Percentiles rank a stretch among this genome's conserved stretches.
These are phyloP conservation scores for Harpagifer antarcticus DNA, from an alignment of 2,797 vertebrate species.

Conservation along the genomic window DNA sequence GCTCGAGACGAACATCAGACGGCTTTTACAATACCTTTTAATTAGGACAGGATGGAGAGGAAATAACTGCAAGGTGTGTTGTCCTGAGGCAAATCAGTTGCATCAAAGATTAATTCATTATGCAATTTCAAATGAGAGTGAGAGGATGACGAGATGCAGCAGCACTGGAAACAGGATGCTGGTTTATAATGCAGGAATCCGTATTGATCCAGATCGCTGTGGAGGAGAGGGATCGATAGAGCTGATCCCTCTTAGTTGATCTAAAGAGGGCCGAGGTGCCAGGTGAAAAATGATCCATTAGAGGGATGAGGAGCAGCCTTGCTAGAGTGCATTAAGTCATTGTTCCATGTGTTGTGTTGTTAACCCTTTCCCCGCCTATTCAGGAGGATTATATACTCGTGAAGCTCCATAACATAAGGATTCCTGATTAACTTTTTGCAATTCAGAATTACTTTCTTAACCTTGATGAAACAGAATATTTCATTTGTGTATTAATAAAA, in stretches of 20 bases:
- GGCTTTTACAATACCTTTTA: constrained; percentile 44
- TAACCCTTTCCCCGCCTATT: constrained; percentile 38
- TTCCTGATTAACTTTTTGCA: background rate
- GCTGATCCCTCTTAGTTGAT: constrained; percentile 80
- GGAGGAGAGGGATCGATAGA: constrained; percentile 68
- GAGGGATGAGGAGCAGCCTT: constrained; percentile 67
- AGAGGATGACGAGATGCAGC: constrained; percentile 51
- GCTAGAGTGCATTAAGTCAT: constrained; percentile 76
- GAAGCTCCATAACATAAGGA: background rate
- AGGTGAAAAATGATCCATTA: constrained; percentile 83
- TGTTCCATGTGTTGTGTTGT: constrained; percentile 68
- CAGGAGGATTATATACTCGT: background rate
- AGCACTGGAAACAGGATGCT: constrained; percentile 35
- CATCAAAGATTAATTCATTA: constrained; percentile 59
- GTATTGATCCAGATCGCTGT: constrained; percentile 71
- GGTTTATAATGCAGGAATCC: constrained; percentile 72
- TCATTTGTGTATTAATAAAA: background rate
- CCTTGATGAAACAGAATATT: background rate
- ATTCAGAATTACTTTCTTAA: background rate
- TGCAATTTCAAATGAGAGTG: constrained; percentile 48
- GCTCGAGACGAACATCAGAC: constrained; percentile 45
- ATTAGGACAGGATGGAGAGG: constrained; percentile 38
- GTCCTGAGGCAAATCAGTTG: constrained; percentile 33
- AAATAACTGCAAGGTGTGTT: constrained; percentile 23
- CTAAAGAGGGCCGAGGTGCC: constrained; percentile 77